Percentiles rank a stretch among this genome's conserved stretches.
phyloP scores from a whole-genome alignment of 2,113 vertebrate species.

The Sapajus apella region DNA sequence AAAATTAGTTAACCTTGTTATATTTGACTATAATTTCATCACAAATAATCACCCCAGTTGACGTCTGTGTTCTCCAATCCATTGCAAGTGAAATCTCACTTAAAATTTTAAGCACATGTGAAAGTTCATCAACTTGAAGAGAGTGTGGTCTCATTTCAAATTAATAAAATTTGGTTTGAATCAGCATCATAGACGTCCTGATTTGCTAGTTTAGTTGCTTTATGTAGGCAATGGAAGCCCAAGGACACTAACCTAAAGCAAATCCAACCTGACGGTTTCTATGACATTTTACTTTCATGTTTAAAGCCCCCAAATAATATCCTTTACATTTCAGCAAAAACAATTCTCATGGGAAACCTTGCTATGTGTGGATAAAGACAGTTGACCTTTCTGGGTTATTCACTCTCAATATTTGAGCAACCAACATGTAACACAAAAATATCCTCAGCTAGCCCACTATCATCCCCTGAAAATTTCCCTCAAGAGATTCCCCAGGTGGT shows the following conservation, averaged over 20 bases:
- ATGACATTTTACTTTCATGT: not conserved
- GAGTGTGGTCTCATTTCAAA: conserved; percentile 67
- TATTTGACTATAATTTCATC: conserved; percentile 77
- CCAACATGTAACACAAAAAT: not conserved
- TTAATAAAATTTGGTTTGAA: conserved; percentile 74
- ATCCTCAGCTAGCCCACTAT: too few relatives aligned
- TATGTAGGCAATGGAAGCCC: not conserved
- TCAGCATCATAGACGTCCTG: conserved; percentile 42
- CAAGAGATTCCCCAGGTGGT: not conserved
- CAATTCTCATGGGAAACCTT: conserved; percentile 25
- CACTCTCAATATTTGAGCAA: conserved; percentile 46
- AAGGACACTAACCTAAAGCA: conserved; percentile 22
- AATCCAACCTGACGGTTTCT: conserved; percentile 24
- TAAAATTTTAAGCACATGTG: conserved; percentile 78
- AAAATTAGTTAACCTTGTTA: conserved; percentile 67
- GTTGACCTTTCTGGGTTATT: conserved; percentile 49
- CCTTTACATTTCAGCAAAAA: conserved; percentile 55
- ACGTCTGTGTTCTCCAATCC: conserved; percentile 76
- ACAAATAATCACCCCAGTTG: conserved; percentile 74
- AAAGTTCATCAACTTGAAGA: conserved; percentile 76
- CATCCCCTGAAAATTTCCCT: not conserved
- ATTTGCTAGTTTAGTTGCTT: conserved; percentile 45
- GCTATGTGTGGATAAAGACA: not conserved
- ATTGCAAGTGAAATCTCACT: conserved; percentile 78
- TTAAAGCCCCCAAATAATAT: conserved; percentile 55